Base-by-base conservation (phyloP, 1,140 invertebrate genomes). In the Drosophila albomicans region DNA sequence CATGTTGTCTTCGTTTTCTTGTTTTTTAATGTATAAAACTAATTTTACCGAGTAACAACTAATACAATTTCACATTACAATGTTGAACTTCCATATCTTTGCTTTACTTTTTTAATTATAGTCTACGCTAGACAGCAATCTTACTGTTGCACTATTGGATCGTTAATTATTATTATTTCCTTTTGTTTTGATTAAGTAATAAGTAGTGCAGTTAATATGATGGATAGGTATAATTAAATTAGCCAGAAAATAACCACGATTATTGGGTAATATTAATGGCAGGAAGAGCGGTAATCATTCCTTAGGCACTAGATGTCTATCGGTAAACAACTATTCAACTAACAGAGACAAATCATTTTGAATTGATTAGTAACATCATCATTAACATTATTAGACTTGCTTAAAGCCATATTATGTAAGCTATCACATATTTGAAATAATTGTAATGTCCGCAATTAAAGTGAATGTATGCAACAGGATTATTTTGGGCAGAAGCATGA, bases 301-400 rank as follows among this genome's bases (percentile, higher is more conserved):
- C 68, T 43, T 71, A 75, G 73, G 73, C 73, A 75, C 73, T 75
- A 75, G 43, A 38, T 59, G 7, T 73, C 52, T 73, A 67, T 73
- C 51, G 13, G n/a, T n/a, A 41, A 57, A 38, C 54, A 57, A 57
- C 54, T 57, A 67, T 49, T 35, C 46, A 59, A 35, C 51, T 57
- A 35, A 49, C 35, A 62, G 57, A 61, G 16, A 52, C 49, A 52
- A 52, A n/a, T 52, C 15, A 49, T 20, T 7, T 49, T 8, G 5
- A 25, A 25, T 25, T 25, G 15, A 49, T 49, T 52, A 43, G 41
- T 43, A 43, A 43, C 41, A 43, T 52, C 35, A 25, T 41, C 49
- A 46, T 32, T 15, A 43, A 59, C 32, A 48, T 45, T 49, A 67
- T 38, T 73, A 45, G 35, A 57, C 51, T 56, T 66, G 49, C 43